Base-by-base conservation (phyloP, 2,888 invertebrate genomes). In the Aricia artaxerxes region DNA sequence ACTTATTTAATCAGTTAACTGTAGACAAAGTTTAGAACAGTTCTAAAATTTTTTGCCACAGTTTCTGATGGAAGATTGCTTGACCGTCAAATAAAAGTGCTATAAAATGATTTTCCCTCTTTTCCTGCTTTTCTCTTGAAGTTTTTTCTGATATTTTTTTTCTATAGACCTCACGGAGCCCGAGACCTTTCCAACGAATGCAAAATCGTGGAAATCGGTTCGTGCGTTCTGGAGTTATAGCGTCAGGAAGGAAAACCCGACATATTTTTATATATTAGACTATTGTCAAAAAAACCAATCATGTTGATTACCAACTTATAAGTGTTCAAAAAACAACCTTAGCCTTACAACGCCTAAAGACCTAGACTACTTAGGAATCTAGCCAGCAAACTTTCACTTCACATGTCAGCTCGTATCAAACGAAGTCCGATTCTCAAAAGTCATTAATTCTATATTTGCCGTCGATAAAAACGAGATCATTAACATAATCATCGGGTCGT, bases 401-500 rank as follows among this genome's bases (percentile, higher is more conserved):
- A 38, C 69, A 69, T 69, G 69, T 38, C 35, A 35, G 69, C 35
- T 69, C 35, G 35, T 69, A 35, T 35, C 24, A 31, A 11, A 69
- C 69, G 35, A 31, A 69, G 69, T 69, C 69, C 1, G 35, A 69
- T 69, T 69, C 69, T 69, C 69, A 69, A 69, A 69, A 69, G 69
- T 69, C 69, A 69, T 69, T 69, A 69, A 69, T 69, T 69, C 13
- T 69, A 69, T 69, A 69, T 69, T 69, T 69, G 69, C 35, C 69
- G 69, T 13, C 11, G 69, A 69, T 69, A 69, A 69, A 69, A 69
- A 35, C 69, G 69, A 69, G 69, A 69, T 69, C 69, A 69, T 69
- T 69, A 69, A 35, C 69, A 69, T 69, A 69, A 69, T 35, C 69
- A 38, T 69, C 35, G 16, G 35, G 35, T 69, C 35, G 69, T 69